phyloP scores from a whole-genome alignment of 2,113 vertebrate genomes.

The Chlorodrepanis virens region DNA sequence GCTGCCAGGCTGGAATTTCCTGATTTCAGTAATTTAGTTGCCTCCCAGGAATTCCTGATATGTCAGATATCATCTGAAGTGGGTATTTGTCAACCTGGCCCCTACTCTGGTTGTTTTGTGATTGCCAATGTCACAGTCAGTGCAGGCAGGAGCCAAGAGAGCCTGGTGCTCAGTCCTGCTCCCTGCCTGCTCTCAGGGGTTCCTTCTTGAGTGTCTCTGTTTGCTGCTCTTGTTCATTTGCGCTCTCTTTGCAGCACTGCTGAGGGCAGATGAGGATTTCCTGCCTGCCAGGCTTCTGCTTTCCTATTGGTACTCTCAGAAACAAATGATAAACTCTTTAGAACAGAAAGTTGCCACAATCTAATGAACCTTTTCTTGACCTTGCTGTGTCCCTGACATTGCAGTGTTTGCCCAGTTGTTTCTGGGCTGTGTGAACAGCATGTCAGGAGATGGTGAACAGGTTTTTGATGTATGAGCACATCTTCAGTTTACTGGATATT shows the following conservation, averaged over 20 bases:
- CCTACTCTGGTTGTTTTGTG: neutral
- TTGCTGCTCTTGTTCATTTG: neutral
- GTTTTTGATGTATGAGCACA: neutral
- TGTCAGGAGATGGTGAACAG: neutral
- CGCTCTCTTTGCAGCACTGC: neutral
- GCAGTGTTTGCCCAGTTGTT: neutral
- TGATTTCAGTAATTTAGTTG: neutral
- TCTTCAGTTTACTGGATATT: neutral
- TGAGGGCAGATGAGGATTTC: neutral
- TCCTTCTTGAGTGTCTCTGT: neutral
- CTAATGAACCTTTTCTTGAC: neutral
- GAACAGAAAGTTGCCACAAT: neutral
- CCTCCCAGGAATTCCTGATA: neutral
- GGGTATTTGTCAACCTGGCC: neutral
- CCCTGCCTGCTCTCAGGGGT: neutral
- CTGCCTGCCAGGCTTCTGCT: neutral
- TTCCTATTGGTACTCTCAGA: neutral
- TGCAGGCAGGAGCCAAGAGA: neutral
- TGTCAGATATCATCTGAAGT: neutral
- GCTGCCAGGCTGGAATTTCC: neutral
- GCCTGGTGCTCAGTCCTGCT: neutral
- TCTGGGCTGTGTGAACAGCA: neutral
- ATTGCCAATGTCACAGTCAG: neutral
- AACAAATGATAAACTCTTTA: neutral
- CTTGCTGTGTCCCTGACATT: neutral